Percentiles rank a stretch among this genome's conserved stretches.
Conservation (phyloP, 2,888 invertebrate genomes). For the Teinopalpus imperialis region DNA sequence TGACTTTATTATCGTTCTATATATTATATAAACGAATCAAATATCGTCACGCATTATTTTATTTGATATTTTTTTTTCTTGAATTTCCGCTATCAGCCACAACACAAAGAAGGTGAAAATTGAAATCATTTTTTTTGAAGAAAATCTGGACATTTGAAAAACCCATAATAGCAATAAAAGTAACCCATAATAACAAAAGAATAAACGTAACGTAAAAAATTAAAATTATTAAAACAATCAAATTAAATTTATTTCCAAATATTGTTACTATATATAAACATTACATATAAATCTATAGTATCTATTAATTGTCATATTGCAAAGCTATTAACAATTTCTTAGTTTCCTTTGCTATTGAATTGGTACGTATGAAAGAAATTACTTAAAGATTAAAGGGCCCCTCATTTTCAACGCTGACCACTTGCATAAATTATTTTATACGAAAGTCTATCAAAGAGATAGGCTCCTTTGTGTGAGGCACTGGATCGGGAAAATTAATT, state of each 20-base stretch:
- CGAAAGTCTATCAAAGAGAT: slow-evolving; percentile 67
- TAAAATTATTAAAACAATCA: too few species aligned
- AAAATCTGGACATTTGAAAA: too few species aligned
- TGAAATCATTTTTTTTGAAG: too few species aligned
- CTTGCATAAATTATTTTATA: slow-evolving; percentile 77
- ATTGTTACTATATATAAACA: too few species aligned
- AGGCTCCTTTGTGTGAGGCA: slow-evolving; percentile 57
- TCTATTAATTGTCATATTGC: not conserved
- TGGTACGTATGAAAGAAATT: slow-evolving; percentile 43
- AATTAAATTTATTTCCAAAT: too few species aligned
- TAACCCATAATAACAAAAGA: too few species aligned
- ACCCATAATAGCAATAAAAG: too few species aligned
- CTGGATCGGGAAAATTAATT: slow-evolving; percentile 73
- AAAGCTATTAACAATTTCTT: slow-evolving; percentile 7
- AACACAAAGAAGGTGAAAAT: too few species aligned
- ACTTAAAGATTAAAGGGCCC: slow-evolving; percentile 60
- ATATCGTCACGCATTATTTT: slow-evolving; percentile 1
- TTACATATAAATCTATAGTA: too few species aligned
- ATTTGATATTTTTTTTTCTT: too few species aligned
- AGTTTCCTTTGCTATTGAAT: slow-evolving; percentile 4
- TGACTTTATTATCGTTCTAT: slow-evolving; percentile 56
- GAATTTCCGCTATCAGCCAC: too few species aligned
- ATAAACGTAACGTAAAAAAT: too few species aligned
- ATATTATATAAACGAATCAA: slow-evolving; percentile 59
- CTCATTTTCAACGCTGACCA: slow-evolving; percentile 63